Evolutionary conservation across 2,797 vertebrate genomes (phyloP).

Genomic region (Caiman crocodilus): DNA sequence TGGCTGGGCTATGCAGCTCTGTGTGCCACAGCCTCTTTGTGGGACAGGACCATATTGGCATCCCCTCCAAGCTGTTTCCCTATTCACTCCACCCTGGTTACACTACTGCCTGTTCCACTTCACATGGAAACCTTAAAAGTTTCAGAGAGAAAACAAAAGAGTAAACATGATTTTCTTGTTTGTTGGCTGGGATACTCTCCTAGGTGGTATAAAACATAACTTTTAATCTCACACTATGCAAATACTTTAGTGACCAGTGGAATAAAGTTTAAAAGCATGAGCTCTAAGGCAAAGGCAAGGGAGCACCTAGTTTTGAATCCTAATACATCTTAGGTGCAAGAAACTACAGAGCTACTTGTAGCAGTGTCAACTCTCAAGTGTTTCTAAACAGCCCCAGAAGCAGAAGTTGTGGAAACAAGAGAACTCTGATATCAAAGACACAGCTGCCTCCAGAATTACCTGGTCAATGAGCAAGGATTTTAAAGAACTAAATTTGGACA

Average conservation of each 20-base stretch:
- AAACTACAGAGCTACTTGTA: neutral
- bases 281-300: conserved; percentile 7
- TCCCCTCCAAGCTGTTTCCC: too few species aligned
- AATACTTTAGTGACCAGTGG: conserved; percentile 45
- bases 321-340: neutral
- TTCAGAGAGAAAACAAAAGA: conserved; percentile 37
- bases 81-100: too few species aligned
- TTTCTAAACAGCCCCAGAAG: neutral
- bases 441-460: neutral
- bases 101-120: neutral
- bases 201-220: neutral
- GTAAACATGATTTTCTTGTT: neutral
- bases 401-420: neutral
- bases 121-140: neutral
- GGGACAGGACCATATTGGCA: too few species aligned
- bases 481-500: neutral
- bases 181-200: neutral
- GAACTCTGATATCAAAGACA: neutral
- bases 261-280: neutral
- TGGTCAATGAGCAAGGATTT: neutral
- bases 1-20: too few species aligned
- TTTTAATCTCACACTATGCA: conserved; percentile 41
- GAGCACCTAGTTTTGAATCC: conserved; percentile 37
- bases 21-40: too few species aligned
- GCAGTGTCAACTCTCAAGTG: neutral